Conservation (phyloP, 1,140 invertebrate genomes). For the Formica selysi region DNA sequence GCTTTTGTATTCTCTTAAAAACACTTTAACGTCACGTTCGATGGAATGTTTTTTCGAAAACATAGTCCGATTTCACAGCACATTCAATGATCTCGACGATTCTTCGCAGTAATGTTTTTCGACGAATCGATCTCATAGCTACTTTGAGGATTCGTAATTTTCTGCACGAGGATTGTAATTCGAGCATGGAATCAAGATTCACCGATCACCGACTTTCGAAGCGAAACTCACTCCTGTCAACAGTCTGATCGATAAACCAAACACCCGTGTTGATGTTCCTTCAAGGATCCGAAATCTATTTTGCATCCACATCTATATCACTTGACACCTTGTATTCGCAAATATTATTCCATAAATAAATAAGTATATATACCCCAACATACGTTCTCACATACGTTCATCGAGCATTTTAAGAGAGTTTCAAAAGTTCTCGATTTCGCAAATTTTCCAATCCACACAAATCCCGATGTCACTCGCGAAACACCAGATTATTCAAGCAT, state of each 20-base stretch:
- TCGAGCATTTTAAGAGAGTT: not conserved
- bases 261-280: conserved; percentile 14
- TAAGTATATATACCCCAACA: not conserved
- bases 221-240: conserved; percentile 16
- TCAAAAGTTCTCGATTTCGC: too few species aligned
- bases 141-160: conserved; percentile 24
- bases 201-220: not conserved
- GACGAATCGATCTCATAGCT: conserved; percentile 22
- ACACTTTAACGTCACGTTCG: not conserved
- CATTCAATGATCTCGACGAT: not conserved
- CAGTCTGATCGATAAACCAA: conserved; percentile 8
- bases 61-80: conserved; percentile 1
- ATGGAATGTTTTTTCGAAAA: conserved; percentile 7
- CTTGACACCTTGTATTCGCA: not conserved
- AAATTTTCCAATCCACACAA: not conserved
- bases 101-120: not conserved
- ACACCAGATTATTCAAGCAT: not conserved
- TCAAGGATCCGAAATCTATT: not conserved
- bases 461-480: not conserved
- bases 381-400: not conserved
- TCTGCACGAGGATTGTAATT: conserved; percentile 25
- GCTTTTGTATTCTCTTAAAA: conserved; percentile 22
- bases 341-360: not conserved
- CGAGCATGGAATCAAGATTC: not conserved
- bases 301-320: not conserved